phyloP scores from a whole-genome alignment of 1,140 invertebrate species.

The Papilio aristodemus region DNA sequence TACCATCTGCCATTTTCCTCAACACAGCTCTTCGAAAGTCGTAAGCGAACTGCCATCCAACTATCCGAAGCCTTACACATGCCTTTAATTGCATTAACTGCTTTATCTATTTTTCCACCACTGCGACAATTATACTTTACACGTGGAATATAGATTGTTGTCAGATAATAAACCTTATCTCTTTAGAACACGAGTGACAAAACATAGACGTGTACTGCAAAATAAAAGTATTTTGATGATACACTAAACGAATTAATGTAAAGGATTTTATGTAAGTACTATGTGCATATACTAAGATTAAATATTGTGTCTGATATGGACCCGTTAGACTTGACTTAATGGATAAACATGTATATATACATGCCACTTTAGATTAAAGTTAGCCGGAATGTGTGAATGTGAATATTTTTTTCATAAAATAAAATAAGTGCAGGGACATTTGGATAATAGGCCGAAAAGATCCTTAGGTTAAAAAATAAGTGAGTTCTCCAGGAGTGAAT shows the following conservation, averaged over 20 bases:
- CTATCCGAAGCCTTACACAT: slow-evolving; percentile 46
- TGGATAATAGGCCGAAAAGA: too few relatives aligned
- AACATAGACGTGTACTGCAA: background rate
- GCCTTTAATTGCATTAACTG: slow-evolving; percentile 54
- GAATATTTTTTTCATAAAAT: too few relatives aligned
- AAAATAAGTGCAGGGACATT: too few relatives aligned
- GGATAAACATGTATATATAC: too few relatives aligned
- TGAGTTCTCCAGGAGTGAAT: too few relatives aligned
- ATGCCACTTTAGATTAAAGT: too few relatives aligned
- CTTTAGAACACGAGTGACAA: background rate
- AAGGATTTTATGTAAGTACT: slow-evolving; percentile 15
- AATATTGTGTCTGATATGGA: background rate
- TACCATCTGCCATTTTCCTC: slow-evolving; percentile 39
- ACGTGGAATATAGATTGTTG: slow-evolving; percentile 12
- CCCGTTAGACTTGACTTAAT: too few relatives aligned
- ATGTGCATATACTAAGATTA: background rate
- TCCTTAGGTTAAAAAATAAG: too few relatives aligned
- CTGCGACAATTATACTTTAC: slow-evolving; percentile 34
- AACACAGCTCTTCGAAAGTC: slow-evolving; percentile 23
- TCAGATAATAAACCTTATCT: slow-evolving; percentile 21
- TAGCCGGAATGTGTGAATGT: too few relatives aligned
- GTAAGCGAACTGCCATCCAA: slow-evolving; percentile 43
- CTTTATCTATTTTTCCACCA: slow-evolving; percentile 51
- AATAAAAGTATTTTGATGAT: background rate
- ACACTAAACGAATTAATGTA: slow-evolving; percentile 25